Base-by-base conservation (phyloP, 2,797 vertebrate genomes). In the Amphiprion clarkii region DNA sequence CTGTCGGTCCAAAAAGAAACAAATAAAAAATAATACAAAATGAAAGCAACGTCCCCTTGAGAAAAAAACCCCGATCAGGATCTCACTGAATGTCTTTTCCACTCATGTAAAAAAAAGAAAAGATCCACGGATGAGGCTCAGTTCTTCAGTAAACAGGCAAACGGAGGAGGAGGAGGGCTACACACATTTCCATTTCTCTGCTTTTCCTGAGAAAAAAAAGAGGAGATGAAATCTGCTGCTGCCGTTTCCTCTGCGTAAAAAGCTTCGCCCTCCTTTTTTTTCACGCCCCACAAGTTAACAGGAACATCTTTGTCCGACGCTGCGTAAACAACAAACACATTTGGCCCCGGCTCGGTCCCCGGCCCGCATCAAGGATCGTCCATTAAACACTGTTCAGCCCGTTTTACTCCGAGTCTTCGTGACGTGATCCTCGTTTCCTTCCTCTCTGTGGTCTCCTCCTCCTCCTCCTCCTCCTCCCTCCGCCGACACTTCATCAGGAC, bases 371-470 rank as follows among this genome's bases (percentile, higher is more conserved):
- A 87, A 87, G 51, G 82, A 74, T 82, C 66, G 88, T 87, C 87
- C 90, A 87, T 90, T 63, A 88, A 78, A 82, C 77, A 74, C 72
- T 51, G 54, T 65, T 83, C 81, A 55, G 74, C 70, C 81, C 82
- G 86, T 81, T 88, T 91, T 76, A 85, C 89, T 86, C 89, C 76
- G 86, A 79, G 81, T 91, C 82, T 85, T 92, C 88, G 92, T 93
- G 92, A 90, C 87, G 88, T 90, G 76, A 87, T 92, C 83, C 85
- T 87, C 86, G 88, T 58, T 92, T 90, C 90, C 85, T 91, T 86
- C 90, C 91, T 93, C 92, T 76, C 78, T 61, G 42, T 71, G 71
- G 82, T 80, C 75, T 77, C 86, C 87, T 89, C 89, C 83, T 87
- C 78, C 76, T 65, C 46, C 67, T 87, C 78, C 76, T 65, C 78